These are phyloP conservation scores for Drosophila repleta DNA, from an alignment of 1,140 invertebrate species.

Conservation along the genomic window DNA sequence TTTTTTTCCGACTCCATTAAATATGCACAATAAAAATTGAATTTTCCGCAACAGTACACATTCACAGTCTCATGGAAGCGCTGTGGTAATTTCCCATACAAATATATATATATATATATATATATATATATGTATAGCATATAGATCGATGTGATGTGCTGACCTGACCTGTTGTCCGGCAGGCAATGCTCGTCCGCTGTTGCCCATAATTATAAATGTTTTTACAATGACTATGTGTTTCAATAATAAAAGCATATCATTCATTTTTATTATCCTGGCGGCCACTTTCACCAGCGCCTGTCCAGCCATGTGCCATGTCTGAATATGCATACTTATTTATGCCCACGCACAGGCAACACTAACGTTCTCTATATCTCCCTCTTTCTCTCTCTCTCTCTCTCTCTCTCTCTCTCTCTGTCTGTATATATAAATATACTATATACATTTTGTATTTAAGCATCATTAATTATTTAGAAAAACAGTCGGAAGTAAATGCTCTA, in stretches of 20 bases:
- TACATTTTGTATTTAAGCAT: constrained; percentile 73
- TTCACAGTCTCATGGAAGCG: neutral
- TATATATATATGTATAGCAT: neutral
- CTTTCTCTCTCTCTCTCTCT: no score
- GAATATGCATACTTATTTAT: constrained; percentile 68
- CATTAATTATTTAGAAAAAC: constrained; percentile 81
- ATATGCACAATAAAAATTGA: constrained; percentile 77
- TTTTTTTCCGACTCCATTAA: constrained; percentile 60
- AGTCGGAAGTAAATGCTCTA: constrained; percentile 77
- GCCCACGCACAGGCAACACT: constrained; percentile 24
- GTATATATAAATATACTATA: neutral
- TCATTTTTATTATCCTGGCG: constrained; percentile 72
- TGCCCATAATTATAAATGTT: constrained; percentile 75
- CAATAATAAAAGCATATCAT: constrained; percentile 81
- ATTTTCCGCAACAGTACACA: constrained; percentile 49
- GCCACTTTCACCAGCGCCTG: neutral
- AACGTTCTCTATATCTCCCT: neutral
- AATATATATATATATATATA: neutral
- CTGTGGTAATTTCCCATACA: neutral
- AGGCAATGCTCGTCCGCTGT: neutral
- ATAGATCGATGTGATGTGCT: constrained; percentile 28
- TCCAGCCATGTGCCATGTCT: constrained; percentile 47
- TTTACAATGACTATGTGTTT: constrained; percentile 80
- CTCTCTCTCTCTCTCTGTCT: no score
- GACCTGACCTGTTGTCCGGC: constrained; percentile 26